phyloP scores from a whole-genome alignment of 2,113 vertebrate species.

The Chascanopsetta lugubris region DNA sequence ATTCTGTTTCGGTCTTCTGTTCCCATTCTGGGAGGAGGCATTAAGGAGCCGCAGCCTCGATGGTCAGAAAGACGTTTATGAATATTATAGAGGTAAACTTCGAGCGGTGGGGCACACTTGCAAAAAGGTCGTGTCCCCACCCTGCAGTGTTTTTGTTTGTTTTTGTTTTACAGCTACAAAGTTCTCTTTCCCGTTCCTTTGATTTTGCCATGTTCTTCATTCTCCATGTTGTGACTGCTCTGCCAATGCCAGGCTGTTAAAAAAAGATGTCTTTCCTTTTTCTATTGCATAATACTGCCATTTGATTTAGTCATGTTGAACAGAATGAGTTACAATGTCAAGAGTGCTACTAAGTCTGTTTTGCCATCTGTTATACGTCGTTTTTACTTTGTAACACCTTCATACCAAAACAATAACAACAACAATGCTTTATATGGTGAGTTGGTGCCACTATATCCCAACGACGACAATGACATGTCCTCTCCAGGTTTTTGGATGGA shows the following conservation, averaged over 20 bases:
- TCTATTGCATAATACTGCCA: constrained; percentile 76
- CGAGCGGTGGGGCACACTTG: constrained; percentile 49
- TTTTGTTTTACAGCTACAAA: constrained; percentile 48
- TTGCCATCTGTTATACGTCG: constrained; percentile 40
- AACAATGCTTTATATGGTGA: constrained; percentile 55
- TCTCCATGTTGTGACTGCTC: constrained; percentile 56
- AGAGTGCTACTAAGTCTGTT: constrained; percentile 75
- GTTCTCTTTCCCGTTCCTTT: constrained; percentile 25
- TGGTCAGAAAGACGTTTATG: constrained; percentile 55
- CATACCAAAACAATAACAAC: constrained; percentile 60
- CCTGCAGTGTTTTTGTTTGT: constrained; percentile 33
- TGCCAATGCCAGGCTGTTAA: constrained; percentile 55
- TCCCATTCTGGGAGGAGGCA: constrained; percentile 63
- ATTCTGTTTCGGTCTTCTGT: constrained; percentile 52
- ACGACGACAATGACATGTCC: constrained; percentile 31
- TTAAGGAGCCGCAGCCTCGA: constrained; percentile 46
- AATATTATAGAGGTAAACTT: constrained; percentile 70
- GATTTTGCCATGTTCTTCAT: constrained; percentile 39
- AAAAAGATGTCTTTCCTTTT: constrained; percentile 73
- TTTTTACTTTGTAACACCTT: constrained; percentile 40
- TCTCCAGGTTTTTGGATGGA: constrained; percentile 40
- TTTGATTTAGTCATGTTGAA: constrained; percentile 71
- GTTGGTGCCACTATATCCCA: constrained; percentile 34
- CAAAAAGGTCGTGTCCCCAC: constrained; percentile 58
- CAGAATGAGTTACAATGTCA: constrained; percentile 67